Evolutionary conservation across 2,888 invertebrate genomes (phyloP).

Genomic region (Alentia gelatinosa): DNA sequence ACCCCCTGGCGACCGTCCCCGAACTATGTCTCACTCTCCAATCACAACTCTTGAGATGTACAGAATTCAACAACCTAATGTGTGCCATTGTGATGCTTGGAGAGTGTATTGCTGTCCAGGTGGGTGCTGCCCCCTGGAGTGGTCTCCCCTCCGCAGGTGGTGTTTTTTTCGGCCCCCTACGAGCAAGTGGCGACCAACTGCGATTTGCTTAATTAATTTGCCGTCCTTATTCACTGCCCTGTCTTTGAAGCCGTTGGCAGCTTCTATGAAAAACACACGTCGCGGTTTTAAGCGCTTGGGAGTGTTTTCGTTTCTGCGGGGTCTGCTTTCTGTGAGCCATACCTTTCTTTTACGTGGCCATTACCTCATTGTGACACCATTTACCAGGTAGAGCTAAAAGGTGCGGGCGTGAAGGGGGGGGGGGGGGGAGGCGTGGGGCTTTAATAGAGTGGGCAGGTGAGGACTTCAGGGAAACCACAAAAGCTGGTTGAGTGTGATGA

Average conservation of each 20-base stretch:
- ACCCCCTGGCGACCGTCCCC: neutral
- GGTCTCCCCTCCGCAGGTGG: neutral
- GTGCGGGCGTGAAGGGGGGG: neutral
- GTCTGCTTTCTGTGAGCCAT: neutral
- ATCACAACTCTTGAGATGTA: too few relatives aligned
- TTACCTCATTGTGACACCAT: neutral
- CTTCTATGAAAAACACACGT: neutral
- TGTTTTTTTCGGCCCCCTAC: neutral
- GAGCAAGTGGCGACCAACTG: neutral
- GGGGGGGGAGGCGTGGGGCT: neutral
- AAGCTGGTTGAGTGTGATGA: too few relatives aligned
- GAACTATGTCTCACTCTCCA: too few relatives aligned
- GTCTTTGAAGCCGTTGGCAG: neutral
- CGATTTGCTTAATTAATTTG: conserved; percentile 22
- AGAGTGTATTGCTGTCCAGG: neutral
- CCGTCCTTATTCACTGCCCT: neutral
- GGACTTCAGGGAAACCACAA: too few relatives aligned
- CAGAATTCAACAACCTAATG: too few relatives aligned
- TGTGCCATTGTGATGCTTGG: neutral
- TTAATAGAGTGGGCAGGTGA: too few relatives aligned
- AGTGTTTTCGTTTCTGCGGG: neutral
- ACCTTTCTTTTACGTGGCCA: neutral
- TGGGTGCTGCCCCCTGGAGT: neutral
- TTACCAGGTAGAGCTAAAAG: neutral
- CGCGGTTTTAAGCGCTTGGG: neutral